Evolutionary conservation across 2,888 invertebrate species (phyloP).

Genomic region (Philonicus albiceps): DNA sequence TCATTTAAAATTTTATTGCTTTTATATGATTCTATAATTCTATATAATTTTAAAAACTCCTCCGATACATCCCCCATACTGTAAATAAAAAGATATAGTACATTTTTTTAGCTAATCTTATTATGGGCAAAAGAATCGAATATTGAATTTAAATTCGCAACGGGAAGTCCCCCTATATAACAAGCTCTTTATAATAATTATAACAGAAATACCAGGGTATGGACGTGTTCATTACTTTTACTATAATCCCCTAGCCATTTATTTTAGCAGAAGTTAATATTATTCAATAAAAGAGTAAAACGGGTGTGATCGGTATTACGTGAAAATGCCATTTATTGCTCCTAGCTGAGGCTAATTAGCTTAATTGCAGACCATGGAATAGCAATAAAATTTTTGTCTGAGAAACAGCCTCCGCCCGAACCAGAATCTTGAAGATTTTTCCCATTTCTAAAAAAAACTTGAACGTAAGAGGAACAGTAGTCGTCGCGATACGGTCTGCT

Average conservation of each 20-base stretch:
- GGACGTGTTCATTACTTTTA: neutral
- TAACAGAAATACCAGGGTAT: neutral
- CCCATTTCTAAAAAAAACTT: conserved; percentile 5
- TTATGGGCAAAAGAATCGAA: neutral
- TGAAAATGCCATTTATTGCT: neutral
- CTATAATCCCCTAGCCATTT: neutral
- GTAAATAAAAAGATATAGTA: too few species aligned
- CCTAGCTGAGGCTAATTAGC: conserved; percentile 11
- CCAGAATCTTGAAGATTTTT: neutral
- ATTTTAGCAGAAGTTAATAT: neutral
- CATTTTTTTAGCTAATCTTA: too few species aligned
- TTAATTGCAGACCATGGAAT: neutral
- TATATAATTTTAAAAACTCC: too few species aligned
- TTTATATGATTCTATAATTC: too few species aligned
- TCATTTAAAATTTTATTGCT: too few species aligned
- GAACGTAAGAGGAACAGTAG: conserved; percentile 20
- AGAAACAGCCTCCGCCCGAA: neutral
- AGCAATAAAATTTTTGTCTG: neutral
- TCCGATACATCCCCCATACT: too few species aligned
- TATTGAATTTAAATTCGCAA: neutral
- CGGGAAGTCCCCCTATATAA: neutral
- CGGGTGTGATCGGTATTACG: neutral
- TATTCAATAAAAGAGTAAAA: neutral
- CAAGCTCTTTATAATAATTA: neutral
- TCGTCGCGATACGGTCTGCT: neutral